A percentile compares a stretch with the other conserved stretches of the same genome.
phyloP scores from a whole-genome alignment of 2,888 invertebrate species.

The Phortica okadai region DNA sequence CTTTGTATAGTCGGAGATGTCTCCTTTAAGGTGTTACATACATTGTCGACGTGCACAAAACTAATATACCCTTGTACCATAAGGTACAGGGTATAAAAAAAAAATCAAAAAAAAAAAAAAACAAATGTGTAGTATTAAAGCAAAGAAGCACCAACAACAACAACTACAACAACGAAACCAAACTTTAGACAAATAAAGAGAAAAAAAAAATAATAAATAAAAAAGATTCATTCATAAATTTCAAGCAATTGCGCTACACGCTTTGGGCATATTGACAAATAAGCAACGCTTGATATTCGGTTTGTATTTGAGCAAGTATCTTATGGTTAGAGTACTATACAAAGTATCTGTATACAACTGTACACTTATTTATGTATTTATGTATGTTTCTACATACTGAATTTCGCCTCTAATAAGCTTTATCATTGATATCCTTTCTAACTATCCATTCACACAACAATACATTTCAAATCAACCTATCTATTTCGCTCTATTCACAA shows the following conservation, averaged over 20 bases:
- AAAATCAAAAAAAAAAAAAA: neutral
- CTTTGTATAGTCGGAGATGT: too few relatives aligned
- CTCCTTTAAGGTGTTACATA: too few relatives aligned
- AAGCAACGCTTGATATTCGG: neutral
- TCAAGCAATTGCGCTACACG: neutral
- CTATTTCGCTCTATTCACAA: too few relatives aligned
- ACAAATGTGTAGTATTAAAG: neutral
- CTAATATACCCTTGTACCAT: too few relatives aligned
- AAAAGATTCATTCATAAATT: conserved; percentile 12
- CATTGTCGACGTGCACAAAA: too few relatives aligned
- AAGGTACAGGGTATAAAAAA: too few relatives aligned
- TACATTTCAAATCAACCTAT: too few relatives aligned
- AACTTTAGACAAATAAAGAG: neutral
- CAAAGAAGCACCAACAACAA: neutral
- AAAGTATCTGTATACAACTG: neutral
- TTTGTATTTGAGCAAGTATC: neutral
- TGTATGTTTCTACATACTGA: neutral
- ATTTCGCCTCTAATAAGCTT: too few relatives aligned
- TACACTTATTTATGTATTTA: neutral
- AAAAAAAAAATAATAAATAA: neutral
- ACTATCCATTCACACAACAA: too few relatives aligned
- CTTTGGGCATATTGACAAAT: too few relatives aligned
- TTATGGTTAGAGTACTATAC: neutral
- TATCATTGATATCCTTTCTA: too few relatives aligned
- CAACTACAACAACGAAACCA: neutral